These are phyloP conservation scores for Ophiothrix spiculata DNA, from an alignment of 35 echinoderm and acorn worm genomes.

Conservation along the genomic window DNA sequence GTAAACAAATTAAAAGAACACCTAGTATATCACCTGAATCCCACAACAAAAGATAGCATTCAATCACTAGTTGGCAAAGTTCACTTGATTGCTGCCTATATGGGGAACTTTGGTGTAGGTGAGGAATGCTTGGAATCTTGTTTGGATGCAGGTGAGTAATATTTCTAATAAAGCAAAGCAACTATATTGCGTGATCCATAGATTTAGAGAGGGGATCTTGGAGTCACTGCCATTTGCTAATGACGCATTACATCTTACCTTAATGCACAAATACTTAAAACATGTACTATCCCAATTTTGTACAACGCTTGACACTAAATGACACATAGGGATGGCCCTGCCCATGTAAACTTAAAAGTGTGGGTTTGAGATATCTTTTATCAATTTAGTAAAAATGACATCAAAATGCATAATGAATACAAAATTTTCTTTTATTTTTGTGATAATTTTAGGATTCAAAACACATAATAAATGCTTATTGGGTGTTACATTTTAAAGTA, in stretches of 20 bases:
- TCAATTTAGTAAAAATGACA: too few relatives aligned
- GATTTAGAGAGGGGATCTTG: not conserved
- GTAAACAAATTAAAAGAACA: not conserved
- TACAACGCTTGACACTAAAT: too few relatives aligned
- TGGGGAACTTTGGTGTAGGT: not conserved
- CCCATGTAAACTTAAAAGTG: not conserved
- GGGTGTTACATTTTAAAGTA: not conserved
- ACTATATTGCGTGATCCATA: not conserved
- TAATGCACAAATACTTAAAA: not conserved
- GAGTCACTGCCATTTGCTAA: not conserved
- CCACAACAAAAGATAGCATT: not conserved
- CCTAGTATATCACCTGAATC: not conserved
- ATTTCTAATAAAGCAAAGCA: not conserved
- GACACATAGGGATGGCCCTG: not conserved
- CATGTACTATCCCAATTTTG: not conserved
- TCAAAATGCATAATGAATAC: too few relatives aligned
- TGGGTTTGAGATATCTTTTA: too few relatives aligned
- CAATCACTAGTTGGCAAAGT: not conserved
- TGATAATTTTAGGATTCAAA: too few relatives aligned
- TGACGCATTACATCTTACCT: not conserved
- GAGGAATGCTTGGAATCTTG: not conserved
- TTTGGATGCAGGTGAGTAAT: not conserved
- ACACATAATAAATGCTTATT: too few relatives aligned
- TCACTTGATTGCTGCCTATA: not conserved
- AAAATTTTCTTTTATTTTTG: too few relatives aligned